Evolutionary conservation across 2,888 invertebrate genomes (phyloP).

Genomic region (Lagria hirta): DNA sequence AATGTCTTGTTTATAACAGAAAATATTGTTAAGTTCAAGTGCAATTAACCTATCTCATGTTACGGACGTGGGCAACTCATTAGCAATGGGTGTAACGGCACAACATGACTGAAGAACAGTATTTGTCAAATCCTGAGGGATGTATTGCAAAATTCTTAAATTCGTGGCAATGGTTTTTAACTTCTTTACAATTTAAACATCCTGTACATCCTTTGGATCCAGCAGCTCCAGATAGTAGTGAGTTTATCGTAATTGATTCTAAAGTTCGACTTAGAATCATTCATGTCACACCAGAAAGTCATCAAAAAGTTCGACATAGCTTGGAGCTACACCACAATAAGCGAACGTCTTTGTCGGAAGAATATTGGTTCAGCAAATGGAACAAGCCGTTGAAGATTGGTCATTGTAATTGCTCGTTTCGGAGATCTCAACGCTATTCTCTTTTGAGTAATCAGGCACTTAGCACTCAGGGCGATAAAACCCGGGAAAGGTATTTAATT

Average conservation of each 20-base stretch:
- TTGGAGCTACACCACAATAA: conserved; percentile 34
- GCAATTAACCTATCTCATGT: no score
- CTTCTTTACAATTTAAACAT: conserved; percentile 41
- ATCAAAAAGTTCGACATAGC: conserved; percentile 24
- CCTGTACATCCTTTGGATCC: conserved; percentile 48
- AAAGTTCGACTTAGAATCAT: conserved; percentile 47
- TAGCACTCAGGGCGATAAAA: conserved; percentile 19
- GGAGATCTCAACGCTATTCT: conserved; percentile 49
- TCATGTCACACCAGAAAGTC: conserved; percentile 44
- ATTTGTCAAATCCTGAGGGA: conserved; percentile 21
- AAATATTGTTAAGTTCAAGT: no score
- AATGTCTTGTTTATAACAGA: no score
- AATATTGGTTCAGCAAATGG: conserved; percentile 57
- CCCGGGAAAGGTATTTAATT: conserved; percentile 30
- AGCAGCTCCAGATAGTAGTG: conserved; percentile 46
- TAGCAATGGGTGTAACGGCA: conserved; percentile 42
- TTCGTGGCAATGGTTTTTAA: conserved; percentile 36
- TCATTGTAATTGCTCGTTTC: conserved; percentile 52
- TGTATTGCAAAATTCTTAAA: conserved; percentile 41
- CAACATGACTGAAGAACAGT: conserved; percentile 35
- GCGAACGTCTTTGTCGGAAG: conserved; percentile 51
- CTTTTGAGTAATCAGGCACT: conserved; percentile 37
- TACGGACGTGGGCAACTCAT: no score
- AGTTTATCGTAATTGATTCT: conserved; percentile 47
- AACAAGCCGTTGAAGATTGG: conserved; percentile 51